Evolutionary conservation across 2,797 vertebrate species (phyloP).

Genomic region (Odontamblyopus lacepedii): DNA sequence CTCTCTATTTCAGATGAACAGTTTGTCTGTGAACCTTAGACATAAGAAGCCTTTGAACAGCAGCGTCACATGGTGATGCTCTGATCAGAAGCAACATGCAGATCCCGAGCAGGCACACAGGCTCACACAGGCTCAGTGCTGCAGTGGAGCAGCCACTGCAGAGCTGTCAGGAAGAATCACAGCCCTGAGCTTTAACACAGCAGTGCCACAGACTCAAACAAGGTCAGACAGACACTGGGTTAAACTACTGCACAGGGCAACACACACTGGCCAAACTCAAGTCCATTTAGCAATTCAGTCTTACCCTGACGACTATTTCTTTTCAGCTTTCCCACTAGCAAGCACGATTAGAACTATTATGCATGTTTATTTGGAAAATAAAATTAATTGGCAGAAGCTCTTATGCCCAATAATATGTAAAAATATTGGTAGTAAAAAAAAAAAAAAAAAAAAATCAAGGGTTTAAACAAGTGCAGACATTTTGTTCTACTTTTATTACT

Average conservation of each 20-base stretch:
- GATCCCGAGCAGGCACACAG: not conserved
- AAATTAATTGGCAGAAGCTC: not conserved
- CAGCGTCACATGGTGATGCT: not conserved
- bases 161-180: constrained; percentile 53
- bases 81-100: constrained; percentile 1
- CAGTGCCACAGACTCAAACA: constrained; percentile 11
- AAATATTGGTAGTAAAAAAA: too few species aligned
- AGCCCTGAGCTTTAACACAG: constrained; percentile 21
- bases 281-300: too few species aligned
- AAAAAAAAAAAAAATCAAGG: too few species aligned
- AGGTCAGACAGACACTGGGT: constrained; percentile 52
- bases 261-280: not conserved
- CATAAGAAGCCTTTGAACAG: not conserved
- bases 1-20: not conserved
- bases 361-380: not conserved
- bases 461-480: too few species aligned
- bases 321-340: not conserved
- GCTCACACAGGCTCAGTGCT: constrained; percentile 16
- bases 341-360: not conserved
- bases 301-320: not conserved
- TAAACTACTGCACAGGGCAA: constrained; percentile 20
- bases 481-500: too few species aligned
- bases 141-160: constrained; percentile 47
- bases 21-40: not conserved
- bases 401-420: too few species aligned